Base-by-base conservation (phyloP, 2,113 vertebrate genomes). In the Cynocephalus volans region DNA sequence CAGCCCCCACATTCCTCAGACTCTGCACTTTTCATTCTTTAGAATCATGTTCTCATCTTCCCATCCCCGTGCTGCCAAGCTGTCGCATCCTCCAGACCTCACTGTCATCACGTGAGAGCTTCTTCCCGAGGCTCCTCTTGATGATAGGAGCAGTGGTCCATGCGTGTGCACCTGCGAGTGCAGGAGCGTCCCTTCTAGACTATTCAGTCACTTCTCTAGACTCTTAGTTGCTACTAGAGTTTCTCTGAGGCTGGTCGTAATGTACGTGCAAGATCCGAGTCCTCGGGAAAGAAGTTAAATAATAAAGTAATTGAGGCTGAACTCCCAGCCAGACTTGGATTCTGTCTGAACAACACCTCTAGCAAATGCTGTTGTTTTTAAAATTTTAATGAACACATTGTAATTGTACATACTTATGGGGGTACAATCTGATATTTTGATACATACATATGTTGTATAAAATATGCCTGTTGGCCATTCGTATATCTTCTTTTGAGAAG, bases 31-130 rank as follows among this genome's bases (percentile, higher is more conserved):
- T 36, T 60, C 9, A 1, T 23, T n/a, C 76, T 91, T 70, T 21
- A 18, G 2, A 6, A 17, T 9, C 1, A 19, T 28, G 28, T 24
- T 31, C 83, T 21, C 5, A 0, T 45, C 8, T 50, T 54, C 4
- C 58, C 28, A 3, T 10, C n/a, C 10, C 50, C 3, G 1, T 23
- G 1, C 3, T n/a, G 10, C 26, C 9, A 1, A 5, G 9, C 14
- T 7, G 36, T 8, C 5, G 33, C 6, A 6, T 24, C 23, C 10
- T 45, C 5, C 9, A 17, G 0, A 10, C 18, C 58, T 41, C 2
- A 8, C 24, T 31, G 14, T 31, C 1, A 0, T 21, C 17, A 7
- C 0, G 6, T 1, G 5, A 54, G 21, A 6, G 19, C 24, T 21
- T 31, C 33, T n/a, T 56, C 31, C 65, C 3, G 1, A 19, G 12